These are phyloP conservation scores for Tokudaia tokunoshimensis DNA, from an alignment of 2,797 vertebrate species.

Conservation along the genomic window DNA sequence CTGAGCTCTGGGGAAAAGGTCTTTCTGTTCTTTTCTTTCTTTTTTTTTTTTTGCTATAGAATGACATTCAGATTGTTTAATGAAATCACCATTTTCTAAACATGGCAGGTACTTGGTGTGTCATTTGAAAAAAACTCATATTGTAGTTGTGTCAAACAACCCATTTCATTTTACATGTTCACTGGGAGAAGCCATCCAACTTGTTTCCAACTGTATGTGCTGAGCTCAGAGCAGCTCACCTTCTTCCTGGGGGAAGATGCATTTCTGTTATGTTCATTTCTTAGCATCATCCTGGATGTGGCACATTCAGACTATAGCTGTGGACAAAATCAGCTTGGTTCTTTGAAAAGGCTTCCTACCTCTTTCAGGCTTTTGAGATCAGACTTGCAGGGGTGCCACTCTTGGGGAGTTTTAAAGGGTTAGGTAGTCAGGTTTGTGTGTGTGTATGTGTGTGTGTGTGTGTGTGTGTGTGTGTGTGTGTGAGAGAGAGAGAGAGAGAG, in stretches of 20 bases:
- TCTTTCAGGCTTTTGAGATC: slow-evolving; percentile 45
- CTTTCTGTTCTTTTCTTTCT: neutral
- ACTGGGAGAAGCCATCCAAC: slow-evolving; percentile 60
- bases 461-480: neutral
- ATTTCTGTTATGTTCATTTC: slow-evolving; percentile 61
- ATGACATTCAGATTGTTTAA: slow-evolving; percentile 38
- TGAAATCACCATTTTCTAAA: slow-evolving; percentile 67
- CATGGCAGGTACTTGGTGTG: slow-evolving; percentile 32
- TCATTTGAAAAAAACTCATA: slow-evolving; percentile 50
- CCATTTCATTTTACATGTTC: slow-evolving; percentile 51
- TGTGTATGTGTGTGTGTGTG: neutral
- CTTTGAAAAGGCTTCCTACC: slow-evolving; percentile 56
- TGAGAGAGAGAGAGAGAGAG: too few species aligned
- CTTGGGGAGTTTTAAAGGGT: slow-evolving; percentile 15
- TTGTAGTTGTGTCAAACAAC: slow-evolving; percentile 41
- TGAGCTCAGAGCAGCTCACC: slow-evolving; percentile 65
- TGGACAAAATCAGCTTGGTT: slow-evolving; percentile 41
- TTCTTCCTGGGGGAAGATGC: slow-evolving; percentile 60
- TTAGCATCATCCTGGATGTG: slow-evolving; percentile 54
- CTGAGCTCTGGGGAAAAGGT: slow-evolving; percentile 48
- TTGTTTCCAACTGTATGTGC: slow-evolving; percentile 61
- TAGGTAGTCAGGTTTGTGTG: neutral
- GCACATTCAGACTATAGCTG: neutral
- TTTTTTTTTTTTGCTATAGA: slow-evolving; percentile 17
- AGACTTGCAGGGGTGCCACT: neutral